Base-by-base conservation (phyloP, 2,797 vertebrate genomes). In the Dendrocincla fuliginosa region DNA sequence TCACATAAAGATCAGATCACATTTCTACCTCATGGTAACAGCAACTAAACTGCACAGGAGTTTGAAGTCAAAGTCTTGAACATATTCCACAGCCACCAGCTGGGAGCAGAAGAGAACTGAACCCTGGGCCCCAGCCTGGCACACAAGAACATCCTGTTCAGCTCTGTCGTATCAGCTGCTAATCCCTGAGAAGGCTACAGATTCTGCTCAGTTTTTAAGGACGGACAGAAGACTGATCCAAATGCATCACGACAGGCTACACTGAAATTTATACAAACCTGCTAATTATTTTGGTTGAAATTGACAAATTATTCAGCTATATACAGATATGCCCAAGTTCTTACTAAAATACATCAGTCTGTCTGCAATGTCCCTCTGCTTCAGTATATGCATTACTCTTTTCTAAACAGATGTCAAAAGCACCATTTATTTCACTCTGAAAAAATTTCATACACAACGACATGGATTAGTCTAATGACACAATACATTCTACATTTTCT, bases 81-180 rank as follows among this genome's bases (percentile, higher is more conserved):
- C 13, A 24, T 17, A 70, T 39, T 79, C 71, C 75, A 80, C 13
- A 74, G 35, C 13, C 46, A 59, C 14, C 35, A 75, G 19, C 27
- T 10, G 30, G 46, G 47, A 89, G 84, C 5, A 81, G 55, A 35
- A 63, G 41, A 44, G 5, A 69, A 42, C 3, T 9, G 59, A 73
- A 32, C 18, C 5, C 16, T 32, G 28, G 42, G 52, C 41, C 46
- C 4, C 2, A 85, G 44, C 63, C 80, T 32, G 49, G 80, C 33
- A 25, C n/a, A 49, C 15, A 14, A 46, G 24, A 2, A 39, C 9
- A 28, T 30, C n/a, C 59, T 33, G 4, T 10, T 25, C 37, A 64
- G 24, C 44, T 65, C 7, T 9, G 10, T 2, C 11, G 0, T 7
- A 20, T 12, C 60, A 64, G n/a, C 14, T 6, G 4, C 47, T 35